Evolutionary conservation across 2,888 invertebrate species (phyloP).

Genomic region (Melinaea menophilus): DNA sequence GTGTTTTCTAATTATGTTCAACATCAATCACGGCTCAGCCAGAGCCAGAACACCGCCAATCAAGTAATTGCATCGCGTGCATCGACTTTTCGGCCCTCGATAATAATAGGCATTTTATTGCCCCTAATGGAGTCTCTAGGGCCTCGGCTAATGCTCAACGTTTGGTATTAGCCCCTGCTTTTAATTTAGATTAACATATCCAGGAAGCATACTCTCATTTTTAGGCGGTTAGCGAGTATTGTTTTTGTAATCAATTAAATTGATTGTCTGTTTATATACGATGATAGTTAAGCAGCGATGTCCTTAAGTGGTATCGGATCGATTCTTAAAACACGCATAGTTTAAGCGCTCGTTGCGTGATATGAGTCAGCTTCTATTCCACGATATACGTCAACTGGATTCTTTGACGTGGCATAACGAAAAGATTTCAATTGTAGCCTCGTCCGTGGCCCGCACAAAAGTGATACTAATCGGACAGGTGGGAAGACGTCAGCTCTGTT

Average conservation of each 20-base stretch:
- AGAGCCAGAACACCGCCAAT: conserved; percentile 74
- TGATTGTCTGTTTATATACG: conserved; percentile 53
- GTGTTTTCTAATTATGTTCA: conserved; percentile 77
- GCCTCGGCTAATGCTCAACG: conserved; percentile 66
- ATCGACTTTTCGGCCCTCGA: conserved; percentile 77
- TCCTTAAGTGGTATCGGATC: conserved; percentile 67
- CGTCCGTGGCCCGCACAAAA: conserved; percentile 67
- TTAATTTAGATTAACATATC: conserved; percentile 73
- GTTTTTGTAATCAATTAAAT: conserved; percentile 70
- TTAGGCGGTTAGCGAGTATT: conserved; percentile 39
- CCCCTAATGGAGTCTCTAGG: conserved; percentile 77
- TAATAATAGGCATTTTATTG: conserved; percentile 78
- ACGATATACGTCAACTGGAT: conserved; percentile 62
- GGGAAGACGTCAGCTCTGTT: conserved; percentile 55
- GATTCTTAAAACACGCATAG: conserved; percentile 60
- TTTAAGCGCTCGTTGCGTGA: conserved; percentile 24
- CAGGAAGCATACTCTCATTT: conserved; percentile 51
- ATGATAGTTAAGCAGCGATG: conserved; percentile 61
- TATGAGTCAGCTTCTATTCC: conserved; percentile 69
- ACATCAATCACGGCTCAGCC: conserved; percentile 72
- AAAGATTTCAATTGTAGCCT: conserved; percentile 71
- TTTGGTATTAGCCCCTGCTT: conserved; percentile 63
- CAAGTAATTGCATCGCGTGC: conserved; percentile 79
- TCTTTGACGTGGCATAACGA: conserved; percentile 69
- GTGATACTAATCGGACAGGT: conserved; percentile 76